A percentile compares a stretch with the other conserved stretches of the same genome.
Conservation (phyloP, 2,113 vertebrate species). For the Bos indicus region DNA sequence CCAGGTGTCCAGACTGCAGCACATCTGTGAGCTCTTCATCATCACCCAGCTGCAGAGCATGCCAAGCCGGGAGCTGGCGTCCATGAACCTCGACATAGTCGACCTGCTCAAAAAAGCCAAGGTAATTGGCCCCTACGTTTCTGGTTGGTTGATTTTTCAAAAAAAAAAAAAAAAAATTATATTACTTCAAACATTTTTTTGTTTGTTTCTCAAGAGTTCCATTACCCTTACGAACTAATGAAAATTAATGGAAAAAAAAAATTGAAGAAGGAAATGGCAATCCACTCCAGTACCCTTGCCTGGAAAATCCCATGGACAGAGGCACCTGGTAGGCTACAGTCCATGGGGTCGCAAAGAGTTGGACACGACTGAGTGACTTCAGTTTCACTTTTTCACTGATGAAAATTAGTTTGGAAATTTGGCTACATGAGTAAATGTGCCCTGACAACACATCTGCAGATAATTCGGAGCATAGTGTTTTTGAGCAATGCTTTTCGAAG, state of each 20-base stretch:
- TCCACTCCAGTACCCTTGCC: not conserved
- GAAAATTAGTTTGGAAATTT: not conserved
- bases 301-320: not conserved
- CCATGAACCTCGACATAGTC: constrained; percentile 92
- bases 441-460: not conserved
- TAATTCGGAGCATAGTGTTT: not conserved
- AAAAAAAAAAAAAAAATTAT: not conserved
- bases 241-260: not conserved
- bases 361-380: not conserved
- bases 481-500: not conserved
- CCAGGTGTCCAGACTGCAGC: constrained; percentile 95
- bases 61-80: constrained; percentile 93
- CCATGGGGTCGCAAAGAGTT: not conserved
- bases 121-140: constrained; percentile 71
- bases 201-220: not conserved
- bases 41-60: constrained; percentile 96
- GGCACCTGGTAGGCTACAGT: not conserved
- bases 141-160: not conserved
- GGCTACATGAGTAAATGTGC: not conserved
- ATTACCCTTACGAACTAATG: not conserved
- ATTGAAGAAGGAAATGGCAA: not conserved
- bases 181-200: not conserved
- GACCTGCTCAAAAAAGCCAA: constrained; percentile 93
- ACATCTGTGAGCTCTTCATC: constrained; percentile 96
- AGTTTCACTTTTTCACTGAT: not conserved